A percentile compares a stretch with the other conserved stretches of the same genome.
phyloP scores from a whole-genome alignment of 2,113 vertebrate species.

The Corythaixoides concolor region DNA sequence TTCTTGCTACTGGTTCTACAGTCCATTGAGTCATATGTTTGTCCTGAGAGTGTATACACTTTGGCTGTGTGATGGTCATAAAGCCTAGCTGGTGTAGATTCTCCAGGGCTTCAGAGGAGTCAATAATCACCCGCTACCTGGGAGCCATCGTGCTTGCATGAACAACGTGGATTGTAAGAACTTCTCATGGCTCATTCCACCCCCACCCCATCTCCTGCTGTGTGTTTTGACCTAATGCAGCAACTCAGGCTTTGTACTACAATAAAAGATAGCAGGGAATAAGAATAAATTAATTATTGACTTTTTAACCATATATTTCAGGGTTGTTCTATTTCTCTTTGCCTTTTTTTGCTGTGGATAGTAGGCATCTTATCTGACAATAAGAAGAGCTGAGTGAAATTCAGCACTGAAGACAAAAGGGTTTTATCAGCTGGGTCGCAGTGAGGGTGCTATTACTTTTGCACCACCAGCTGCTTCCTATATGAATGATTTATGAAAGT shows the following conservation, averaged over 20 bases:
- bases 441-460: conserved; percentile 36
- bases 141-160: background rate
- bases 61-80: too few species aligned
- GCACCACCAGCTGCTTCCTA: conserved; percentile 44
- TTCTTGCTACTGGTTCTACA: background rate
- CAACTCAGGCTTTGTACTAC: background rate
- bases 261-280: background rate
- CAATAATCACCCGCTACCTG: background rate
- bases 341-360: background rate
- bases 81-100: background rate
- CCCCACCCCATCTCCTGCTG: background rate
- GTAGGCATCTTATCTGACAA: background rate
- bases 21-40: background rate
- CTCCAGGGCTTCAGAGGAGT: background rate
- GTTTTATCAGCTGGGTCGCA: conserved; percentile 14
- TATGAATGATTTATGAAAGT: conserved; percentile 53
- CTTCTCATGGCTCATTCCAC: background rate
- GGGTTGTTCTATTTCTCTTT: background rate
- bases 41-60: rapidly evolving
- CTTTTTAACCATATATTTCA: background rate
- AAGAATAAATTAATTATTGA: background rate
- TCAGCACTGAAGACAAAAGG: conserved; percentile 7
- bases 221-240: background rate
- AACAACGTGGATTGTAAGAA: background rate
- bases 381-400: background rate